These are phyloP conservation scores for Muntiacus muntjak DNA, from an alignment of 2,113 vertebrate genomes.

Conservation along the genomic window DNA sequence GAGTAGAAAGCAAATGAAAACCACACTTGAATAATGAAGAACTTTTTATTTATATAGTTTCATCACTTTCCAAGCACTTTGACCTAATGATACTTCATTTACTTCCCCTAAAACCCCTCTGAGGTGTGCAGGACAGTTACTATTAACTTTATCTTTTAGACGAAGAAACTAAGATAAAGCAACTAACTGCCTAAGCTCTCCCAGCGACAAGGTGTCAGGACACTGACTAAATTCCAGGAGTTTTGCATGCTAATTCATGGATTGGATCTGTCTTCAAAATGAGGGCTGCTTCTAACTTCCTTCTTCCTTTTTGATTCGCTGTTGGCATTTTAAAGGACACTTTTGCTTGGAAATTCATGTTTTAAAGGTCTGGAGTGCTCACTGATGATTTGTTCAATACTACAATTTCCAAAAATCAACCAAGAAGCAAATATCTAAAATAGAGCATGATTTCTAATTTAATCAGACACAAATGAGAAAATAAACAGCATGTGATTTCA, in stretches of 20 bases:
- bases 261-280: neutral
- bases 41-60: neutral
- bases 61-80: neutral
- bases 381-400: neutral
- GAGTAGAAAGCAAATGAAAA: neutral
- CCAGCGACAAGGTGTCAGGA: neutral
- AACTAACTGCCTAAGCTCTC: neutral
- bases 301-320: neutral
- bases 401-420: neutral
- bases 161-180: neutral
- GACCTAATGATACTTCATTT: neutral
- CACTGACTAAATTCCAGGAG: accelerated
- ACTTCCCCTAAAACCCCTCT: neutral
- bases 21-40: neutral
- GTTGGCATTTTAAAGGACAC: neutral
- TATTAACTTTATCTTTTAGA: neutral
- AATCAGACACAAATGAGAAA: neutral
- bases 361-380: neutral
- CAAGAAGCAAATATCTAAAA: neutral
- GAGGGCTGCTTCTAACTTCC: neutral
- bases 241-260: neutral
- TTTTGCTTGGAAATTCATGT: neutral
- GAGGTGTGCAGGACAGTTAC: too few relatives aligned
- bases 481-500: neutral
- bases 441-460: neutral